Percentiles rank a stretch among this genome's conserved stretches.
Evolutionary conservation across 2,113 vertebrate genomes (phyloP).

Genomic region (Erythrolamprus reginae): DNA sequence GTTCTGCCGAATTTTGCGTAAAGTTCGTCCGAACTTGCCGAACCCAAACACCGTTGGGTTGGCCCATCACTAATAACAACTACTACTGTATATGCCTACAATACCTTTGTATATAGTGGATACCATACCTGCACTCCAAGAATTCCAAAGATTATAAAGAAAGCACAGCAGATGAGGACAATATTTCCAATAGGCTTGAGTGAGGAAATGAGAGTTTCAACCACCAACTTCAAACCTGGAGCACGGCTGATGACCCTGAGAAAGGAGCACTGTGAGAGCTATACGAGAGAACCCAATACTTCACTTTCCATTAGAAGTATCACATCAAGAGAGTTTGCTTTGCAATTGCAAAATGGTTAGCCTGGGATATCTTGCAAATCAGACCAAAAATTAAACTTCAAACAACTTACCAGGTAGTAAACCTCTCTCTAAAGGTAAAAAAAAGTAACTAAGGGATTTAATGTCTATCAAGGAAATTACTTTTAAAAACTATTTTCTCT

Average conservation of each 20-base stretch:
- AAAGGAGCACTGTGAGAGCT: slow-evolving; percentile 26
- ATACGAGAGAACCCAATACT: neutral
- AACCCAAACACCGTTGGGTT: too few relatives aligned
- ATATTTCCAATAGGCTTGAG: slow-evolving; percentile 98
- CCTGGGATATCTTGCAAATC: neutral
- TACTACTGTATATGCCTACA: neutral
- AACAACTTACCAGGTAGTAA: neutral
- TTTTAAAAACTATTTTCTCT: neutral
- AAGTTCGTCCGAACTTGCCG: too few relatives aligned
- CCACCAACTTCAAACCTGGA: slow-evolving; percentile 92
- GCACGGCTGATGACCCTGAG: slow-evolving; percentile 92
- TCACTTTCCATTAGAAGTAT: neutral
- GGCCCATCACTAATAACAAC: too few relatives aligned
- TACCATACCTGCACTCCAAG: slow-evolving; percentile 89
- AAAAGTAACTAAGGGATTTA: neutral
- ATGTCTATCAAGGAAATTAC: neutral
- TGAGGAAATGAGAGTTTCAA: slow-evolving; percentile 95
- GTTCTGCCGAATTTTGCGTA: too few relatives aligned
- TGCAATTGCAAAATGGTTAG: neutral
- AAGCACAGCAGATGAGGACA: slow-evolving; percentile 96
- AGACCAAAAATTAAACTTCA: neutral
- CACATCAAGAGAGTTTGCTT: neutral
- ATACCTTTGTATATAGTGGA: neutral
- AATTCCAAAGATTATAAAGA: slow-evolving; percentile 98
- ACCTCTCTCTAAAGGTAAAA: neutral